Percentiles rank a stretch among this genome's conserved stretches.
Evolutionary conservation across 2,797 vertebrate species (phyloP).

Genomic region (Pteronotus mesoamericanus): DNA sequence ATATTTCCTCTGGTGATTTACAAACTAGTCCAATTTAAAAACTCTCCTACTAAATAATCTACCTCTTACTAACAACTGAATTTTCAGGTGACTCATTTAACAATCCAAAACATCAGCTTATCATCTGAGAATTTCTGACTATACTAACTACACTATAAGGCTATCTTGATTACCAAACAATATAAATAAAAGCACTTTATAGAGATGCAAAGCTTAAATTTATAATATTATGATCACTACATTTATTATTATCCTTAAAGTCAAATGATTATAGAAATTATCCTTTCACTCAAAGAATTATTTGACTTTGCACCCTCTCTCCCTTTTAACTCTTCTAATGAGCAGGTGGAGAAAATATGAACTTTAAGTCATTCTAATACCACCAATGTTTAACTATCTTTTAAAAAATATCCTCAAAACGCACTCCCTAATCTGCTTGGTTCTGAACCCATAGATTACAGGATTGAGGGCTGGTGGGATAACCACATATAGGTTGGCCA

Average conservation of each 20-base stretch:
- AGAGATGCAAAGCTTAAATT: not conserved
- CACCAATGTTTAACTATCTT: not conserved
- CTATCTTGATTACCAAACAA: not conserved
- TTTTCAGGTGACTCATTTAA: not conserved
- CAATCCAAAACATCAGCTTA: not conserved
- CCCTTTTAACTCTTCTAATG: not conserved
- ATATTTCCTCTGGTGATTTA: not conserved
- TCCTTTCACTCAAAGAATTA: not conserved
- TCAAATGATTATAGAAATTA: not conserved
- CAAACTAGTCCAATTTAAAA: not conserved
- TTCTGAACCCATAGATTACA: slow-evolving; percentile 83
- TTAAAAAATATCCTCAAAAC: slow-evolving; percentile 19
- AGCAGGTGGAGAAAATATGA: not conserved
- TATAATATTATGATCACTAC: not conserved
- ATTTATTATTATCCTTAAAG: not conserved
- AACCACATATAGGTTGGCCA: slow-evolving; percentile 56
- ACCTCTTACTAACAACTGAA: not conserved
- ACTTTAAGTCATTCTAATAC: not conserved
- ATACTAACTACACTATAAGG: not conserved
- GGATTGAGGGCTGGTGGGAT: slow-evolving; percentile 82
- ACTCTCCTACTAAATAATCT: not conserved
- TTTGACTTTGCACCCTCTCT: not conserved
- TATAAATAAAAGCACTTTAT: not conserved
- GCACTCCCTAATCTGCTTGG: slow-evolving; percentile 76
- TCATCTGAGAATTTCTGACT: not conserved